Conservation (phyloP, 2,888 invertebrate genomes). For the Cordylochernes scorpioides region DNA sequence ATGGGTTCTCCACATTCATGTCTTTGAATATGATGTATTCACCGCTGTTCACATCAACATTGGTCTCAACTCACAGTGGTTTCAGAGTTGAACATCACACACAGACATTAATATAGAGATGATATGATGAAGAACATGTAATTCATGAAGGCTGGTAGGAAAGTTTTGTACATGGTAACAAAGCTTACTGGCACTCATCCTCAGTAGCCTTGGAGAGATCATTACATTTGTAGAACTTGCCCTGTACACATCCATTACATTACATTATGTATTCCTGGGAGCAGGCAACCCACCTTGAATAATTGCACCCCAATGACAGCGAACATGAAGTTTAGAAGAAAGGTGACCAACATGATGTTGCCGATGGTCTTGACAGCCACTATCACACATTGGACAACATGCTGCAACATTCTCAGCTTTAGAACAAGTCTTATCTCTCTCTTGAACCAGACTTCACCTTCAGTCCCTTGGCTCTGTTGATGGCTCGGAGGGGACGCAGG, state of each 20-base stretch:
- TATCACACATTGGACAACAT: slow-evolving; percentile 90
- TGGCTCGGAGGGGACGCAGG: slow-evolving; percentile 86
- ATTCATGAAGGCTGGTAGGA: background rate
- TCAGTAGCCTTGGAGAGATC: slow-evolving; percentile 80
- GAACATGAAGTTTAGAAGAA: slow-evolving; percentile 99
- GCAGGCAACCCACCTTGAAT: slow-evolving; percentile 81
- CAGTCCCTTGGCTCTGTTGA: slow-evolving; percentile 95
- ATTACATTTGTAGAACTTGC: slow-evolving; percentile 81
- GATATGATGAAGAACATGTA: background rate
- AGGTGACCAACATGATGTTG: slow-evolving; percentile 98
- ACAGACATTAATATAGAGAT: too few species aligned
- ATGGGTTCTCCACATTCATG: slow-evolving; percentile 52
- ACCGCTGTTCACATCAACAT: slow-evolving; percentile 49
- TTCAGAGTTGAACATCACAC: too few species aligned
- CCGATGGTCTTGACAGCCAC: slow-evolving; percentile 35
- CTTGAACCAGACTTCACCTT: slow-evolving; percentile 67
- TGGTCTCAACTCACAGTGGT: too few species aligned
- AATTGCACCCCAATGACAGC: slow-evolving; percentile 99
- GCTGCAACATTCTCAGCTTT: too few species aligned
- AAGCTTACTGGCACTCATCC: slow-evolving; percentile 53
- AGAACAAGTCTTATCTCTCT: too few species aligned
- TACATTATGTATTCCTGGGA: background rate
- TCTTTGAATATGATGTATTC: slow-evolving; percentile 68
- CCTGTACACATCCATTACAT: slow-evolving; percentile 33
- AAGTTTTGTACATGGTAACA: background rate